Evolutionary conservation across 2,113 vertebrate genomes (phyloP), one percentile per base, ranked within the genome.

Genomic region (Nesospiza acunhae): DNA sequence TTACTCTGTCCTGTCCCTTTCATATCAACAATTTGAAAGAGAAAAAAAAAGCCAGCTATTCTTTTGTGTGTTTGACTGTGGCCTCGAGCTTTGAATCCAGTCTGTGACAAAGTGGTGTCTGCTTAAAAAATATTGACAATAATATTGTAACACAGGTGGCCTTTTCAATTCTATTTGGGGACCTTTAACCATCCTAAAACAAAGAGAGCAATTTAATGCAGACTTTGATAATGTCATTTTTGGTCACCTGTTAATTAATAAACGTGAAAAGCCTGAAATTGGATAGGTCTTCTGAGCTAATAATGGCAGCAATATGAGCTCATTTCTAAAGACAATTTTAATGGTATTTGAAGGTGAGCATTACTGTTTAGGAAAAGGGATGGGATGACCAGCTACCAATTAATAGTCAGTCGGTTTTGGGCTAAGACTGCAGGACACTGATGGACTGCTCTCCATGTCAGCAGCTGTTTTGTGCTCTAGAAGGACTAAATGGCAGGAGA

Each of bases 181-280:
- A 84, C 91, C 79, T 94, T 81, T 87, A 85, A 49, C 92, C 62
- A 73, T 87, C 58, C 52, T 91, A 94, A 95, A 94, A 90, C 87
- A 96, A 96, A 96, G 62, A 78, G 2, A 91, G 66, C 52, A 94
- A 88, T 96, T 96, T 91, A 84, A 75, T 88, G 64, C 50, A 42
- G 67, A 69, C 75, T 95, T 94, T 95, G 74, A 90, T 93, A 85
- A 95, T 94, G 92, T 88, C 50, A 88, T 85, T 87, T 95, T 95
- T n/a, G 0, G 72, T 95, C 96, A 94, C 90, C 88, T 96, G 94
- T 94, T 95, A 96, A 96, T 96, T 96, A 95, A 95, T 96, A 95
- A 95, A 93, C 92, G 76, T 87, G 88, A 86, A 96, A 94, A 92
- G 60, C 47, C 68, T 81, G 90, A 87, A 96, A 87, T 78, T 84